phyloP scores from a whole-genome alignment of 2,113 vertebrate species.

The Athene noctua region DNA sequence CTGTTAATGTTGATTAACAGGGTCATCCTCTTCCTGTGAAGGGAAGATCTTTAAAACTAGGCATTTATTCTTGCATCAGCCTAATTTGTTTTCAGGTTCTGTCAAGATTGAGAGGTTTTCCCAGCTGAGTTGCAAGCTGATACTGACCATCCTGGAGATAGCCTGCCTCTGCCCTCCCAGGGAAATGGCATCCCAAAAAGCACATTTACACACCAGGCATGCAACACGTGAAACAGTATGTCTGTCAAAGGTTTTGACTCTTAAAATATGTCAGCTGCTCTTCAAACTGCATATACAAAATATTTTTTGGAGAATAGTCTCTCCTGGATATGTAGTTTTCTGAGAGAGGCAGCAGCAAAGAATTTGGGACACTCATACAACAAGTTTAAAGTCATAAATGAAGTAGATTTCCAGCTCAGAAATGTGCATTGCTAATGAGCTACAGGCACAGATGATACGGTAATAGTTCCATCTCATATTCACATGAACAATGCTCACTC shows the following conservation, averaged over 20 bases:
- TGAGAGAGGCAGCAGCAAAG: background rate
- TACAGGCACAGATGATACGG: conserved; percentile 59
- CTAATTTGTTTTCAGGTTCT: background rate
- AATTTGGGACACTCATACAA: background rate
- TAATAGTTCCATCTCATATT: conserved; percentile 41
- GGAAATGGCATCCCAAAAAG: background rate
- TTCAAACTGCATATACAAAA: background rate
- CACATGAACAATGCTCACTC: conserved; percentile 62
- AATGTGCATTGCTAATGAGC: conserved; percentile 57
- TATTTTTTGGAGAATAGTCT: background rate
- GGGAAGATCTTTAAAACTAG: background rate
- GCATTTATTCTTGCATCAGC: background rate
- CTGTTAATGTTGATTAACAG: background rate
- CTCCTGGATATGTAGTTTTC: background rate
- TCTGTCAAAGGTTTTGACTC: background rate
- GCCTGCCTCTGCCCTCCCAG: background rate
- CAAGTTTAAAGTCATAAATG: conserved; percentile 15
- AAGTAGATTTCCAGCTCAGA: conserved; percentile 43
- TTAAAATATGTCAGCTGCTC: background rate
- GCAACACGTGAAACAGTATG: background rate
- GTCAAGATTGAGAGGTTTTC: background rate
- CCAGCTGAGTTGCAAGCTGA: background rate
- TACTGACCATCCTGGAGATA: background rate
- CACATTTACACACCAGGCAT: background rate
- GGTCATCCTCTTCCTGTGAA: background rate